Conservation (phyloP, 2,888 invertebrate genomes). For the Tachina grossa region DNA sequence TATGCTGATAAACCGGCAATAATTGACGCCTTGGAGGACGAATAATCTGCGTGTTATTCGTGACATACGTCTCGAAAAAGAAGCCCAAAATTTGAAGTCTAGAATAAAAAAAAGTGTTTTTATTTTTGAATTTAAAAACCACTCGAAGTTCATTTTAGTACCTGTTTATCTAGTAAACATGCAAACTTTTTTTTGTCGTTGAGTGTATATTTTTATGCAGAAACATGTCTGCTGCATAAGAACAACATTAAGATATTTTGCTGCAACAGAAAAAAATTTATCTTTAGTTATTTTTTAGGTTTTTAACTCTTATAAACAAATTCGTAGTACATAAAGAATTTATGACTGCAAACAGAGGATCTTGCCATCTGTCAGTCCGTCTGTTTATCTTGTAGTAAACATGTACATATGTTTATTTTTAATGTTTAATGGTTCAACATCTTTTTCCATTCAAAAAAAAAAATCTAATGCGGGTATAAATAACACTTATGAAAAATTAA, state of each 20-base stretch:
- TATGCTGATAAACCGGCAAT: no score
- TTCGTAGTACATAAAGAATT: conserved; percentile 45
- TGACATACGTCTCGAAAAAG: no score
- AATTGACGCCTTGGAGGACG: no score
- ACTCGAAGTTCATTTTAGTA: no score
- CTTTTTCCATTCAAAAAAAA: neutral
- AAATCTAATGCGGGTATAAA: conserved; percentile 16
- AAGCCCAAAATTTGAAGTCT: no score
- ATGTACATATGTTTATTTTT: conserved; percentile 27
- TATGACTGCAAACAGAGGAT: conserved; percentile 32
- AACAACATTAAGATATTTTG: conserved; percentile 41
- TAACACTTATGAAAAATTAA: neutral
- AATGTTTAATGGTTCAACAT: conserved; percentile 59
- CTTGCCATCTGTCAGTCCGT: neutral
- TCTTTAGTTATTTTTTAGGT: conserved; percentile 13
- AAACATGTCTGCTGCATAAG: conserved; percentile 14
- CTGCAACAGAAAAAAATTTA: conserved; percentile 34
- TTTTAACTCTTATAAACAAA: conserved; percentile 17
- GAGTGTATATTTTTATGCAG: conserved; percentile 11
- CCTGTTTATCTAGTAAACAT: neutral
- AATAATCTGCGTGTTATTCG: no score
- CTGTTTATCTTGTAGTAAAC: conserved; percentile 31
- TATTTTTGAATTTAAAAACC: no score
- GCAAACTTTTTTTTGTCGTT: neutral
- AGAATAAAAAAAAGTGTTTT: no score